A percentile compares a stretch with the other conserved stretches of the same genome.
Evolutionary conservation across 2,113 vertebrate species (phyloP).

Genomic region (Mellivora capensis): DNA sequence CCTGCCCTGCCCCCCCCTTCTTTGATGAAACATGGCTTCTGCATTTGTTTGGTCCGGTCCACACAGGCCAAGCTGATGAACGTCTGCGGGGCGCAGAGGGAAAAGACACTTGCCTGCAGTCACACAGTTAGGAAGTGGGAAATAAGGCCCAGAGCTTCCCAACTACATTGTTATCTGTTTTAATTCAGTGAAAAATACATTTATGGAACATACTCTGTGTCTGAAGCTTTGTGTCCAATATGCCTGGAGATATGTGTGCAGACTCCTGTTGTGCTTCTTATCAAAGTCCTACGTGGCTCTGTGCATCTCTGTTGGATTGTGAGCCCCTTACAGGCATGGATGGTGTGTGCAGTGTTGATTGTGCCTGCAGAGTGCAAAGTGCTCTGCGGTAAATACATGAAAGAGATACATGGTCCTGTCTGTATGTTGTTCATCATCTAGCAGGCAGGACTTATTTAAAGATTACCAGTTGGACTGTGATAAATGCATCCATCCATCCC

Average conservation of each 20-base stretch:
- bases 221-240: not conserved
- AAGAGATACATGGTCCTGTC: not conserved
- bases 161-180: not conserved
- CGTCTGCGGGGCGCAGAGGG: not conserved
- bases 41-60: not conserved
- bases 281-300: not conserved
- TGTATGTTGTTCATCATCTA: not conserved
- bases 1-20: accelerated
- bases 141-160: not conserved
- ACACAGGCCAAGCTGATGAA: not conserved
- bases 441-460: not conserved
- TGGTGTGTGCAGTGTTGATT: not conserved
- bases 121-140: not conserved
- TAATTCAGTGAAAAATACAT: not conserved
- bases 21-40: not conserved
- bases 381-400: not conserved
- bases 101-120: not conserved
- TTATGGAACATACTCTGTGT: not conserved
- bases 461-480: not conserved
- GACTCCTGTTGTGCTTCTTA: not conserved
- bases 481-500: not conserved
- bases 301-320: not conserved
- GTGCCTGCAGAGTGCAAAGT: not conserved
- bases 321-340: not conserved
- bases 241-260: not conserved